These are phyloP conservation scores for Pseudochirops cupreus DNA, from an alignment of 2,797 vertebrate genomes.

Conservation along the genomic window DNA sequence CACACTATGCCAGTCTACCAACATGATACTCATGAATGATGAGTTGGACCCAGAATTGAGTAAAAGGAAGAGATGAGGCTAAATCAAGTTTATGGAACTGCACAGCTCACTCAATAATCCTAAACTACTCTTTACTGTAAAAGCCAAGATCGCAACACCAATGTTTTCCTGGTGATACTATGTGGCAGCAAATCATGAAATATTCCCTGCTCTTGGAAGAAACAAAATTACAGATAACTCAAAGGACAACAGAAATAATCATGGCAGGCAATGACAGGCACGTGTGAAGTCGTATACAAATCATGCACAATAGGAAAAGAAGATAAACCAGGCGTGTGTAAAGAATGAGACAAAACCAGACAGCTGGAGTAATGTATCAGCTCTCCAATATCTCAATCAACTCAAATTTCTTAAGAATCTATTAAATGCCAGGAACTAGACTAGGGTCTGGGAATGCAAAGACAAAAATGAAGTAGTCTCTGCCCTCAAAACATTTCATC, in stretches of 20 bases:
- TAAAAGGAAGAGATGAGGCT: neutral
- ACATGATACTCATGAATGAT: neutral
- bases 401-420: neutral
- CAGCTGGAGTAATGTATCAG: neutral
- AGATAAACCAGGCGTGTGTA: neutral
- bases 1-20: neutral
- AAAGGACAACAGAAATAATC: neutral
- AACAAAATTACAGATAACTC: neutral
- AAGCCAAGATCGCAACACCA: neutral
- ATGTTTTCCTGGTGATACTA: neutral
- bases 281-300: neutral
- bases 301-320: neutral
- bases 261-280: neutral
- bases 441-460: neutral
- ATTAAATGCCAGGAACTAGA: too few relatives aligned
- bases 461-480: neutral
- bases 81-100: neutral
- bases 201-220: neutral
- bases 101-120: neutral
- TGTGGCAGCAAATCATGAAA: neutral
- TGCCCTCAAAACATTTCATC: neutral
- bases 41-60: neutral
- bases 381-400: neutral
- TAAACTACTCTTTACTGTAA: neutral
- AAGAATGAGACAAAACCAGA: neutral